A percentile compares a stretch with the other conserved stretches of the same genome.
These are phyloP conservation scores for Campopleginae sp. DNA, from an alignment of 2,888 invertebrate species.

Conservation along the genomic window DNA sequence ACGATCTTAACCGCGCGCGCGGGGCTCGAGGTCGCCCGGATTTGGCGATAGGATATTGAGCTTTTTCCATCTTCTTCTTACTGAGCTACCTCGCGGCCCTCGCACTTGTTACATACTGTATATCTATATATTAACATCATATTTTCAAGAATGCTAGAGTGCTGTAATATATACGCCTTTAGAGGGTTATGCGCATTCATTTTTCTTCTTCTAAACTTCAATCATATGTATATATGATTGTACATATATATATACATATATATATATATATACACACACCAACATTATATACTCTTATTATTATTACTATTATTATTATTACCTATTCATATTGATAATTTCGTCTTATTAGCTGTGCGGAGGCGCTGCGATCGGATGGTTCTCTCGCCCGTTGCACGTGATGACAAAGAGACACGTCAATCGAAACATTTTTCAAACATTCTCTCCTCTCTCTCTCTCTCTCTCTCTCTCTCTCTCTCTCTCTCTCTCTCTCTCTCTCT, in stretches of 20 bases:
- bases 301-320: conserved; percentile 31
- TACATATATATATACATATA: conserved; percentile 34
- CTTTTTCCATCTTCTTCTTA: conserved; percentile 1
- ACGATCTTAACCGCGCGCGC: conserved; percentile 17
- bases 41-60: neutral
- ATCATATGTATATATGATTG: conserved; percentile 28
- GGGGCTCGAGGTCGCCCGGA: conserved; percentile 48
- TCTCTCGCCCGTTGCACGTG: conserved; percentile 47
- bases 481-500: neutral
- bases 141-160: conserved; percentile 83
- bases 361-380: conserved; percentile 59
- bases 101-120: conserved; percentile 38
- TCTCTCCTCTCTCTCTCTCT: neutral
- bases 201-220: conserved; percentile 72
- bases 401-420: conserved; percentile 3
- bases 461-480: neutral
- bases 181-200: conserved; percentile 82
- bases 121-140: conserved; percentile 60
- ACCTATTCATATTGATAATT: conserved; percentile 34
- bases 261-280: conserved; percentile 35
- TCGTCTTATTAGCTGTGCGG: conserved; percentile 55
- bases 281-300: neutral
- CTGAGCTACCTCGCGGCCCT: conserved; percentile 26
- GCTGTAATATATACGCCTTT: conserved; percentile 84
- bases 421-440: neutral